Base-by-base conservation (phyloP, 2,113 vertebrate genomes). In the Salvelinus alpinus region DNA sequence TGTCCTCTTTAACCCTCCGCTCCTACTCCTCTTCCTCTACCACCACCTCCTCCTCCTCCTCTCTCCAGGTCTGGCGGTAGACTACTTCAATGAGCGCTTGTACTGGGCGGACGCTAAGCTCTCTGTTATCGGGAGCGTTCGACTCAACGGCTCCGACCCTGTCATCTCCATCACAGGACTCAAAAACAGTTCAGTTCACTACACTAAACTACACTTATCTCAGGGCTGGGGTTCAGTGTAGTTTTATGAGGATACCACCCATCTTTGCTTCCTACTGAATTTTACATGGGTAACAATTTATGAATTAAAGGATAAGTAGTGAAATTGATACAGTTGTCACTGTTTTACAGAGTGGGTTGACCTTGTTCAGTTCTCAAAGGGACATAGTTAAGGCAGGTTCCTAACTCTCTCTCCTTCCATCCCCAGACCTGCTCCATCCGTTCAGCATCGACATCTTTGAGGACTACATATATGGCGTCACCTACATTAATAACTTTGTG, bases 381-480 rank as follows among this genome's bases (percentile, higher is more conserved):
- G 38, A 38, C 38, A 38, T 38, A 38, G 8, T 9, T 38, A 9
- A 8, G 6, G 38, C 8, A 38, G 38, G 38, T 44, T 44, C 9
- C 38, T 11, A 44, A 44, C 38, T 44, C 66, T 38, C 66, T 14
- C 48, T 2, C 47, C 7, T 44, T 12, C 9, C 38, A 11, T 12
- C 38, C 22, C 44, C 86, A 99, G 97, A 96, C 60, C 93, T 99
- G 11, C 95, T 95, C 77, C 96, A 98, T 79, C 97, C 97, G 0
- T 99, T 98, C 92, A 98, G 97, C 92, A 99, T 99, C 0, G 97
- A 99, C 69, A 94, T 99, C 85, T 99, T 99, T 65, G 97, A 99
- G 88, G 97, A 99, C 84, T 96, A 97, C 89, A 97, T 99, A 85
- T 99, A 99, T 0, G 97, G 97, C 0, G 97, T 99, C 88, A 98